Evolutionary conservation across 92 coral and sea anemone species (phyloP).

Genomic region (Epizoanthus illoricatus): DNA sequence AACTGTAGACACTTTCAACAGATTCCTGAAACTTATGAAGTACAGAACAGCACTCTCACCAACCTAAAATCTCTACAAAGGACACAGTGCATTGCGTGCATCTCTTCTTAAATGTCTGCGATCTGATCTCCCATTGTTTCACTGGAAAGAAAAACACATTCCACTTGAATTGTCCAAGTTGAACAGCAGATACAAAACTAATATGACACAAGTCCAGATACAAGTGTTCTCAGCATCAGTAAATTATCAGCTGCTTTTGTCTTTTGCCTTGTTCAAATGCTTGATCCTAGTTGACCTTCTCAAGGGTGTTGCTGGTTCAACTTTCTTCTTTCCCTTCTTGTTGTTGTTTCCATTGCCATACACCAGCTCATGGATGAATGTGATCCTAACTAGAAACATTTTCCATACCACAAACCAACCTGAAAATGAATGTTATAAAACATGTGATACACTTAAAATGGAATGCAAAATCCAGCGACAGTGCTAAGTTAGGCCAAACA

Average conservation of each 20-base stretch:
- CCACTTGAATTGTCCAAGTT: constrained; percentile 1
- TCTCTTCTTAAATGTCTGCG: background rate
- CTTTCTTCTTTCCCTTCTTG: constrained; percentile 51
- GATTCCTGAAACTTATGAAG: no score
- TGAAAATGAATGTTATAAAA: constrained; percentile 19
- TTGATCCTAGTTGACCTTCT: constrained; percentile 87
- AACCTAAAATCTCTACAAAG: no score
- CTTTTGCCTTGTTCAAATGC: constrained; percentile 45
- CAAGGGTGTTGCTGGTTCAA: constrained; percentile 64
- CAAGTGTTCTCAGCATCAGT: background rate
- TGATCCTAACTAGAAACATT: constrained; percentile 90
- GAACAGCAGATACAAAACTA: background rate
- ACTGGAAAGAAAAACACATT: background rate
- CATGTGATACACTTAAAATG: background rate
- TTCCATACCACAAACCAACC: constrained; percentile 98
- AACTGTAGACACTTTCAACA: no score
- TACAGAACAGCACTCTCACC: no score
- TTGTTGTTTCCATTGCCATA: constrained; percentile 78
- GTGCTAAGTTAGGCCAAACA: no score
- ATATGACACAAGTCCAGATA: constrained; percentile 1
- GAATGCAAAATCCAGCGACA: no score
- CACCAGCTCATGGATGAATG: constrained; percentile 90
- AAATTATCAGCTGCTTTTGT: constrained; percentile 35
- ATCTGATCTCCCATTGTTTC: background rate
- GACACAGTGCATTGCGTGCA: no score